A percentile compares a stretch with the other conserved stretches of the same genome.
These are phyloP conservation scores for Pelodiscus sinensis DNA, from an alignment of 2,113 vertebrate genomes.

Conservation along the genomic window DNA sequence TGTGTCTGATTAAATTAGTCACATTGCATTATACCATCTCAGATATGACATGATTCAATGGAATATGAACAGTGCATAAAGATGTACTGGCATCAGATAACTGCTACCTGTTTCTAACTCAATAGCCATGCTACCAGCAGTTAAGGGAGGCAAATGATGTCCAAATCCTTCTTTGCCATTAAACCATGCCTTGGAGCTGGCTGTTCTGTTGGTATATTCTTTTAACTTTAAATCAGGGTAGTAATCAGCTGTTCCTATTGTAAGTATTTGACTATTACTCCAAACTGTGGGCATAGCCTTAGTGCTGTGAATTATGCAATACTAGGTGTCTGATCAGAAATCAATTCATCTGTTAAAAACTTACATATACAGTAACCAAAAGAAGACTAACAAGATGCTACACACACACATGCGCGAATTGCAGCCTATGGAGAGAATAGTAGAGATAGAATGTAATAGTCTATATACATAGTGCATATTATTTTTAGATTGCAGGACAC, in stretches of 20 bases:
- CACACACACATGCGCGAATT: background rate
- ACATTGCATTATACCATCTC: constrained; percentile 69
- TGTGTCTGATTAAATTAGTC: constrained; percentile 80
- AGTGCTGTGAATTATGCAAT: background rate
- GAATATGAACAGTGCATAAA: constrained; percentile 72
- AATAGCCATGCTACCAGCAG: background rate
- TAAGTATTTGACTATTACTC: background rate
- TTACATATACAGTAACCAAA: background rate
- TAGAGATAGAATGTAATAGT: background rate
- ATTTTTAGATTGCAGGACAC: background rate
- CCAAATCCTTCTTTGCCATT: constrained; percentile 10
- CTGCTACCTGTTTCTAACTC: constrained; percentile 34
- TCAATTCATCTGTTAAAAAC: background rate
- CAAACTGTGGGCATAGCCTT: background rate
- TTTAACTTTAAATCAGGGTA: background rate
- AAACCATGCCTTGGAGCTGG: background rate
- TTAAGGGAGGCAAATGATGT: background rate
- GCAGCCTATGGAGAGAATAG: background rate
- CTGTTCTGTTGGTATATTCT: background rate
- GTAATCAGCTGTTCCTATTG: background rate
- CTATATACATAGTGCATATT: background rate
- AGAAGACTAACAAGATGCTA: background rate
- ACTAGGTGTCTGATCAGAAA: background rate
- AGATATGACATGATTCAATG: constrained; percentile 70
- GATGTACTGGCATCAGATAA: constrained; percentile 43